Base-by-base conservation (phyloP, 1,140 invertebrate species). In the Hestina assimilis region DNA sequence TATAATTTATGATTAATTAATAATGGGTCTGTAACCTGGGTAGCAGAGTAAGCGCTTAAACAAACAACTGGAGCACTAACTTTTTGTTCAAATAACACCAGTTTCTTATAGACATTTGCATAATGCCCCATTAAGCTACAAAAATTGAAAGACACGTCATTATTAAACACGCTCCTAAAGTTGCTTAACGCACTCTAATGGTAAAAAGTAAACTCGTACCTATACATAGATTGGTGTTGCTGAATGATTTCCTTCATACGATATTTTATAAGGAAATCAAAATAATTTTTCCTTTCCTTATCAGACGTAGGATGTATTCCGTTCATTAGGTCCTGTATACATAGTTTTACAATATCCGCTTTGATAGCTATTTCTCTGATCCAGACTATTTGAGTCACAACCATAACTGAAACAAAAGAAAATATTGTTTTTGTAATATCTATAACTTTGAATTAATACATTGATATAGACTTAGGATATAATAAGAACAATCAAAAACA, bases 331-430 rank as follows among this genome's bases (percentile, higher is more conserved):
- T 84, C 77, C 59, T 74, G 43, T 38, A 84, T 68, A 8, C 63
- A 67, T 69, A 74, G 75, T 35, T 68, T 74, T 1, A 84, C 57
- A 35, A 84, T 59, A 53, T 84, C 81, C 1, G 72, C 72, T 61
- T 84, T 84, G 38, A 67, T 59, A 5, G 57, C 52, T 53, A 84
- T 79, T 41, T 82, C 66, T 19, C 75, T 66, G 9, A 84, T 59
- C 81, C 79, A 82, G 6, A 83, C 62, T 61, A 84, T 71, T 71
- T 84, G 69, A 9, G 74, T 81, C 59, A 71, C 65, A 14, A 81
- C 63, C 67, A 76, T 77, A 63, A 81, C 79, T 83, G 59, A 40
- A 61, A 60, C 45, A n/a, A n/a, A n/a, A n/a, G n/a, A n/a, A n/a
- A n/a, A n/a, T n/a, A n/a, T n/a, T n/a, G n/a, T n/a, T n/a, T n/a